Conservation (phyloP, 1,140 invertebrate genomes). For the Tribolium madens region DNA sequence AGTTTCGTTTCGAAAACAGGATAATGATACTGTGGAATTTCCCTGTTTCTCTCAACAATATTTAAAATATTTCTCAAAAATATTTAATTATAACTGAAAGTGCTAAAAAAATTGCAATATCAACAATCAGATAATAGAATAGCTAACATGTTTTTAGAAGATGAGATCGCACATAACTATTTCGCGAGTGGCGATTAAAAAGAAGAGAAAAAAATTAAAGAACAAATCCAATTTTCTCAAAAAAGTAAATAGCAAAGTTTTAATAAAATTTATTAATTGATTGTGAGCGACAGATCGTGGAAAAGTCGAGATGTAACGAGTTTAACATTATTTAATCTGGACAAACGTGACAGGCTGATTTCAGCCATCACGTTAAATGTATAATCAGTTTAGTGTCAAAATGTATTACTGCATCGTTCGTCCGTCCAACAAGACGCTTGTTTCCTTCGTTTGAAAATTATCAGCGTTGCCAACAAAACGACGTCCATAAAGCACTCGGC, state of each 20-base stretch:
- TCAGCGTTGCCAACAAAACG: slow-evolving; percentile 1
- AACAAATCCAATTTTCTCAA: neutral
- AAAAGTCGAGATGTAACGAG: slow-evolving; percentile 31
- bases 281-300: slow-evolving; percentile 33
- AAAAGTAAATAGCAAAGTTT: slow-evolving; percentile 29
- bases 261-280: slow-evolving; percentile 30
- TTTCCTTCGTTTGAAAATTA: slow-evolving; percentile 11
- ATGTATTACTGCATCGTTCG: slow-evolving; percentile 15
- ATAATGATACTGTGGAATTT: slow-evolving; percentile 31
- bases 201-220: neutral
- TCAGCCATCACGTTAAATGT: slow-evolving; percentile 35
- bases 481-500: neutral
- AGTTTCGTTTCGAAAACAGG: slow-evolving; percentile 36
- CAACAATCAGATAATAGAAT: slow-evolving; percentile 1
- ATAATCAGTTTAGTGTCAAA: slow-evolving; percentile 38
- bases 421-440: neutral
- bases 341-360: slow-evolving; percentile 36
- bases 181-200: neutral
- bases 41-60: slow-evolving; percentile 21
- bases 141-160: neutral
- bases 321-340: slow-evolving; percentile 35
- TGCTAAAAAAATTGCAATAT: too few relatives aligned
- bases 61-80: slow-evolving; percentile 17
- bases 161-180: slow-evolving; percentile 13
- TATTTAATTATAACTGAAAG: too few relatives aligned